phyloP scores from a whole-genome alignment of 2,888 invertebrate genomes.

The Caenorhabditis drosophilae region DNA sequence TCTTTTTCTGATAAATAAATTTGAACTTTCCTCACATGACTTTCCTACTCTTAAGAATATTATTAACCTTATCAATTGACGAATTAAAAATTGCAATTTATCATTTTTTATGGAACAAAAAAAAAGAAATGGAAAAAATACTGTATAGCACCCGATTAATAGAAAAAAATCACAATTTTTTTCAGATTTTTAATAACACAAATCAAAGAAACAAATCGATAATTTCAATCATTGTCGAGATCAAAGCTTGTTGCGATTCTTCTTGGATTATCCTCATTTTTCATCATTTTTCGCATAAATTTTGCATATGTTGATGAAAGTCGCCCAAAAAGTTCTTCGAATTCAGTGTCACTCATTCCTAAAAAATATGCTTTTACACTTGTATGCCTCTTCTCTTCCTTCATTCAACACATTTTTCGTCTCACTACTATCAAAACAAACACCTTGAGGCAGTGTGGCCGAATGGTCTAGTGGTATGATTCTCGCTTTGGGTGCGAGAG shows the following conservation, averaged over 20 bases:
- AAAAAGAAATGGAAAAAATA: not conserved
- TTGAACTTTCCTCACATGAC: no score
- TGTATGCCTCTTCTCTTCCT: no score
- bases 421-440: not conserved
- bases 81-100: constrained; percentile 14
- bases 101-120: not conserved
- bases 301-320: constrained; percentile 39
- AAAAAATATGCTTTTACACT: not conserved
- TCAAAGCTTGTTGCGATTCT: constrained; percentile 11
- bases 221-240: constrained; percentile 24
- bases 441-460: not conserved
- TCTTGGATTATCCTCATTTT: constrained; percentile 10
- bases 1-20: no score
- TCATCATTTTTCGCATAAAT: constrained; percentile 25
- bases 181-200: not conserved
- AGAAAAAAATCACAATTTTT: no score
- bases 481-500: not conserved
- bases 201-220: not conserved
- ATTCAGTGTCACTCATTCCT: constrained; percentile 14
- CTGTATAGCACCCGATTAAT: no score
- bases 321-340: constrained; percentile 54
- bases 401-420: not conserved
- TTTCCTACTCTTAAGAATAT: no score
- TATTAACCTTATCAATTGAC: no score
- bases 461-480: not conserved